A percentile compares a stretch with the other conserved stretches of the same genome.
Conservation (phyloP, 1,140 invertebrate genomes). For the Lamellibrachia luymesi region DNA sequence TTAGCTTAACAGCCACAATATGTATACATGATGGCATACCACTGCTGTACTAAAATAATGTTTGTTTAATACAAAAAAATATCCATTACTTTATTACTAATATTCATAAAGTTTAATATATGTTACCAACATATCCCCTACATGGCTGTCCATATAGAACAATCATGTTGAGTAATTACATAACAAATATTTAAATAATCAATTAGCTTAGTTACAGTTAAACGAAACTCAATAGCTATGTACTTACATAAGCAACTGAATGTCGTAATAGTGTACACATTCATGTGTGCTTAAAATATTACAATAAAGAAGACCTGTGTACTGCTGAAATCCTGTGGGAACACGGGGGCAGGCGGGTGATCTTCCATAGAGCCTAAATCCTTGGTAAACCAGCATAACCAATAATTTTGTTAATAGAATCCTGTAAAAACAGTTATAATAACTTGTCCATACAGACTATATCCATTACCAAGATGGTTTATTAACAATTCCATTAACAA, state of each 20-base stretch:
- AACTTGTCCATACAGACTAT: too few species aligned
- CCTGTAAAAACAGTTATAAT: too few species aligned
- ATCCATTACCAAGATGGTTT: too few species aligned
- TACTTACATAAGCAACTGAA: neutral
- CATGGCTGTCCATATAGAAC: neutral
- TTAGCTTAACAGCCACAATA: too few species aligned
- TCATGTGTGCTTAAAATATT: neutral
- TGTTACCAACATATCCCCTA: neutral
- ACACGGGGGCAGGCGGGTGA: too few species aligned
- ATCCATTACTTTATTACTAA: neutral
- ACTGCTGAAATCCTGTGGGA: too few species aligned
- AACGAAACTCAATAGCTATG: neutral
- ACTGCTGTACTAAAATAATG: neutral
- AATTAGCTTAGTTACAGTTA: slow-evolving; percentile 6
- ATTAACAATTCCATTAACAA: too few species aligned
- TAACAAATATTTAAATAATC: neutral
- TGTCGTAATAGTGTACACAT: neutral
- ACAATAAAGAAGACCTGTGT: too few species aligned
- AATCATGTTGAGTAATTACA: neutral
- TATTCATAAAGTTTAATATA: neutral
- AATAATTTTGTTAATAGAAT: too few species aligned
- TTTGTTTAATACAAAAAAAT: neutral
- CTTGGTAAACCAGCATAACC: too few species aligned
- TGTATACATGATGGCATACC: neutral
- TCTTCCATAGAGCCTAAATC: too few species aligned